Percentiles rank a stretch among this genome's conserved stretches.
These are phyloP conservation scores for Condylura cristata DNA, from an alignment of 2,113 vertebrate genomes.

Conservation along the genomic window DNA sequence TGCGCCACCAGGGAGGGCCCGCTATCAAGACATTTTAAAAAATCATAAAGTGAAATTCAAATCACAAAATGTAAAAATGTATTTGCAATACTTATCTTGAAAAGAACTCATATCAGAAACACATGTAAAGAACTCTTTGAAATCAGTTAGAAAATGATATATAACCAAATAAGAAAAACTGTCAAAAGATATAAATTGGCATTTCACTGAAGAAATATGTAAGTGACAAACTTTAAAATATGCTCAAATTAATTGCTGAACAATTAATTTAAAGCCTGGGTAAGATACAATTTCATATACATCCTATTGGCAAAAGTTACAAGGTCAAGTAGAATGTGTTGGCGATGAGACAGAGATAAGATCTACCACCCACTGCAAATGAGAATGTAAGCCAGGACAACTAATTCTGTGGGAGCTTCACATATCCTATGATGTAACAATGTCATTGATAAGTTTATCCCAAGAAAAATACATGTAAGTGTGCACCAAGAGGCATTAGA, in stretches of 20 bases:
- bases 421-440: background rate
- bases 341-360: background rate
- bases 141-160: background rate
- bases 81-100: background rate
- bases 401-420: background rate
- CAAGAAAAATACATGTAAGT: background rate
- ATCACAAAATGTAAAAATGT: background rate
- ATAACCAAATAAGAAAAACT: constrained; percentile 20
- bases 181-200: background rate
- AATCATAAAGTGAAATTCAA: background rate
- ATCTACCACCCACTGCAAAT: background rate
- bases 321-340: background rate
- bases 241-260: background rate
- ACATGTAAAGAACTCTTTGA: background rate
- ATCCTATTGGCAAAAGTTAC: background rate
- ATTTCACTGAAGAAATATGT: background rate
- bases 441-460: background rate
- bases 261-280: background rate
- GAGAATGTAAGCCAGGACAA: background rate
- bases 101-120: constrained; percentile 22
- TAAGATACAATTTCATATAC: background rate
- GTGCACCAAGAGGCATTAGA: background rate
- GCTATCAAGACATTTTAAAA: background rate
- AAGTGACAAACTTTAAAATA: background rate
- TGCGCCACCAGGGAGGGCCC: no score